Evolutionary conservation across 2,888 invertebrate species (phyloP).

Genomic region (Lasius platythorax): DNA sequence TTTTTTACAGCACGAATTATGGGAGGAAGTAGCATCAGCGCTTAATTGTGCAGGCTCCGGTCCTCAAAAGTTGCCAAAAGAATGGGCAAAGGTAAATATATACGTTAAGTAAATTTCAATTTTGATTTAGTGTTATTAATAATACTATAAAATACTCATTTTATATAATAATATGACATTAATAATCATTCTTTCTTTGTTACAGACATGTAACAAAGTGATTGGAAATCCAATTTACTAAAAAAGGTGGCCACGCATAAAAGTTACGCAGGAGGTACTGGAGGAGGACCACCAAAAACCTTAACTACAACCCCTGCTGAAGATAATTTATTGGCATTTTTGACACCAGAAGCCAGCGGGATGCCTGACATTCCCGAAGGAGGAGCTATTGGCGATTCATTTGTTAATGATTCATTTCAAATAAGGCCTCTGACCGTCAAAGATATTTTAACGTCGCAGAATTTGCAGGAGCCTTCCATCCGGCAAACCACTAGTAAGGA

Average conservation of each 20-base stretch:
- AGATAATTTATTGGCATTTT: conserved; percentile 15
- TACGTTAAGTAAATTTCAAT: no score
- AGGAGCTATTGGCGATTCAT: conserved; percentile 14
- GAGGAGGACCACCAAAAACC: conserved; percentile 1
- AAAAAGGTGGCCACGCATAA: conserved; percentile 18
- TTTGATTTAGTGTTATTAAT: no score
- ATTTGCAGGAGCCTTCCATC: no score
- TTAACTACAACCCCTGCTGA: neutral
- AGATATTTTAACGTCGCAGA: no score
- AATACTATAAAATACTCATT: no score
- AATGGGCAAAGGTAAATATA: conserved; percentile 16
- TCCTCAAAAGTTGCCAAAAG: neutral
- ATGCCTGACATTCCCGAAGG: conserved; percentile 2
- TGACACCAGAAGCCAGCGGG: conserved; percentile 10
- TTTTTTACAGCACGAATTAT: conserved; percentile 16
- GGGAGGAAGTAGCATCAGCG: neutral
- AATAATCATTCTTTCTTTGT: no score
- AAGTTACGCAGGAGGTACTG: neutral
- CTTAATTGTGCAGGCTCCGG: neutral
- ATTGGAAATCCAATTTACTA: conserved; percentile 12
- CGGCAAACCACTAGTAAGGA: no score
- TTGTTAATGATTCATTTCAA: no score
- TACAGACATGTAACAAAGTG: neutral
- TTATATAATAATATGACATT: no score
- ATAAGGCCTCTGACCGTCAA: no score